Evolutionary conservation across 1,140 invertebrate species (phyloP).

Genomic region (Oppia nitens): DNA sequence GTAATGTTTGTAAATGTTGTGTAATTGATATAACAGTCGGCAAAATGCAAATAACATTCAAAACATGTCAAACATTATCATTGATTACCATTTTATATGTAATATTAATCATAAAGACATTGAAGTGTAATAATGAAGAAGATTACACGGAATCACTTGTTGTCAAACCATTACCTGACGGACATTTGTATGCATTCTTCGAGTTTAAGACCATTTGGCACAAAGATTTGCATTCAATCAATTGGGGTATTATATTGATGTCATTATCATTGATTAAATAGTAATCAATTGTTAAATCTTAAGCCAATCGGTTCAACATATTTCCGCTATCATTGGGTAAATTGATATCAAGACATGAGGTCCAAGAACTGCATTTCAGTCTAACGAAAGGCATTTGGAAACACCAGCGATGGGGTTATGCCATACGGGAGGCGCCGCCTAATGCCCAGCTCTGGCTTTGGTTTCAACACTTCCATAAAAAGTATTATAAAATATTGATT

Average conservation of each 20-base stretch:
- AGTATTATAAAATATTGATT: neutral
- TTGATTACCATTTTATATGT: too few relatives aligned
- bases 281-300: neutral
- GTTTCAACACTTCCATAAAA: constrained; percentile 42
- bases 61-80: too few relatives aligned
- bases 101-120: too few relatives aligned
- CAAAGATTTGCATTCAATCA: neutral
- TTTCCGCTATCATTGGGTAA: constrained; percentile 80
- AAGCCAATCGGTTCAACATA: neutral
- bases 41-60: too few relatives aligned
- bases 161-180: constrained; percentile 5
- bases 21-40: too few relatives aligned
- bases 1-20: too few relatives aligned
- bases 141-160: constrained; percentile 5
- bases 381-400: constrained; percentile 85
- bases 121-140: too few relatives aligned
- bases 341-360: constrained; percentile 61
- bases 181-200: constrained; percentile 7
- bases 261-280: neutral
- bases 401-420: constrained; percentile 80
- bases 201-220: constrained; percentile 9
- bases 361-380: constrained; percentile 76
- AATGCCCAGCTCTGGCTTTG: constrained; percentile 84
- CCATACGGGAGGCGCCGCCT: constrained; percentile 63
- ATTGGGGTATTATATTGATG: constrained; percentile 1